These are phyloP conservation scores for Poeciliopsis prolifica DNA, from an alignment of 2,113 vertebrate genomes.

Conservation along the genomic window DNA sequence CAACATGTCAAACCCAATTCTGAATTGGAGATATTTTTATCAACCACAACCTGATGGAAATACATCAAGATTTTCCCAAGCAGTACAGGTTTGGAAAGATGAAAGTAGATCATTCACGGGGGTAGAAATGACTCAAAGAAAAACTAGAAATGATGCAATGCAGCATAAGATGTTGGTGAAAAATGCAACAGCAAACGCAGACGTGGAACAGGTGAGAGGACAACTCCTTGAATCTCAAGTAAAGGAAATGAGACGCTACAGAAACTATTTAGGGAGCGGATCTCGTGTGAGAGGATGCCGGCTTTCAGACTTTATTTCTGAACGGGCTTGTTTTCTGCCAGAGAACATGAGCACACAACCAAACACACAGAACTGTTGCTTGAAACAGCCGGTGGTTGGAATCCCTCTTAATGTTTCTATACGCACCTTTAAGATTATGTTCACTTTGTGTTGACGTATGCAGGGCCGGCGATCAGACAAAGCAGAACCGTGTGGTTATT, in stretches of 20 bases:
- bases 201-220: not conserved
- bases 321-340: slow-evolving; percentile 41
- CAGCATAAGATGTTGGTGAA: not conserved
- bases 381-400: not conserved
- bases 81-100: not conserved
- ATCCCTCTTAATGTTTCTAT: no score
- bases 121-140: not conserved
- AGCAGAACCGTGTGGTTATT: no score
- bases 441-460: no score
- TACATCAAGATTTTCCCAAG: not conserved
- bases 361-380: not conserved
- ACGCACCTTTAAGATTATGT: no score
- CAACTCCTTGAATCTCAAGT: slow-evolving; percentile 9
- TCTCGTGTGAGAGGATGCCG: slow-evolving; percentile 44
- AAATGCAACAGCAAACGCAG: not conserved
- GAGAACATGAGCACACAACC: not conserved
- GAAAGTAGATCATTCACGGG: not conserved
- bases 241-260: slow-evolving; percentile 1
- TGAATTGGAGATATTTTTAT: not conserved
- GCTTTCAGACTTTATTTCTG: slow-evolving; percentile 55
- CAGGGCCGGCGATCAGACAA: no score
- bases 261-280: slow-evolving; percentile 14
- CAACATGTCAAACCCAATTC: slow-evolving; percentile 3
- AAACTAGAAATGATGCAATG: not conserved
- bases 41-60: not conserved